phyloP scores from a whole-genome alignment of 2,113 vertebrate species.

The Spea bombifrons region DNA sequence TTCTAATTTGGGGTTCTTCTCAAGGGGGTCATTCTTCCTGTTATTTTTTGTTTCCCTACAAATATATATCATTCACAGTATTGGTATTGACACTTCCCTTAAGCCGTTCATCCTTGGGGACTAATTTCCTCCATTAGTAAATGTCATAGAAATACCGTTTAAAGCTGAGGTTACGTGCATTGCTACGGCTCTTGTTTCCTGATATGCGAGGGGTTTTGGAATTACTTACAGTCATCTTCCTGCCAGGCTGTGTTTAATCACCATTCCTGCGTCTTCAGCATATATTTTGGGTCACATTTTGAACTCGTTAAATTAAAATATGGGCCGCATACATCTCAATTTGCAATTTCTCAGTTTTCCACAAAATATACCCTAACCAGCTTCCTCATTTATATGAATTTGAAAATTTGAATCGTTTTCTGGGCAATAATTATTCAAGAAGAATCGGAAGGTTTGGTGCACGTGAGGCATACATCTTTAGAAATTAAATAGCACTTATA shows the following conservation, averaged over 20 bases:
- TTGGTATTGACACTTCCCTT: conserved; percentile 30
- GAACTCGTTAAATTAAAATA: neutral
- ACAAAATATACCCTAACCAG: too few species aligned
- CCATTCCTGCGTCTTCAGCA: neutral
- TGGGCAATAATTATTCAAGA: too few species aligned
- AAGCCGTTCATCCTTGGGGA: conserved; percentile 13
- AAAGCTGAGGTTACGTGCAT: conserved; percentile 1
- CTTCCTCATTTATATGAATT: too few species aligned
- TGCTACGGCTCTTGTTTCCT: conserved; percentile 26
- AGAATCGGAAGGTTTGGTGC: too few species aligned
- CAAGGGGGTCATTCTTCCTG: conserved; percentile 22
- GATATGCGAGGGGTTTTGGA: neutral
- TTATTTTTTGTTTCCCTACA: neutral
- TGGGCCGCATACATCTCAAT: neutral
- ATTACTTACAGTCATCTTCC: conserved; percentile 8
- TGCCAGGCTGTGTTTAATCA: conserved; percentile 18
- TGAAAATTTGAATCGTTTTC: too few species aligned
- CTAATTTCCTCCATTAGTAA: conserved; percentile 14
- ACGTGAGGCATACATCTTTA: too few species aligned
- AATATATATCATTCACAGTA: conserved; percentile 17
- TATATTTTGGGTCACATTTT: conserved; percentile 5
- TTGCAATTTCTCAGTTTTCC: too few species aligned
- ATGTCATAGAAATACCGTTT: neutral
- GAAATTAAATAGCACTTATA: too few species aligned
- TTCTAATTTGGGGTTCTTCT: neutral